A percentile compares a stretch with the other conserved stretches of the same genome.
Evolutionary conservation across 2,888 invertebrate genomes (phyloP).

Genomic region (Colletes collaris): DNA sequence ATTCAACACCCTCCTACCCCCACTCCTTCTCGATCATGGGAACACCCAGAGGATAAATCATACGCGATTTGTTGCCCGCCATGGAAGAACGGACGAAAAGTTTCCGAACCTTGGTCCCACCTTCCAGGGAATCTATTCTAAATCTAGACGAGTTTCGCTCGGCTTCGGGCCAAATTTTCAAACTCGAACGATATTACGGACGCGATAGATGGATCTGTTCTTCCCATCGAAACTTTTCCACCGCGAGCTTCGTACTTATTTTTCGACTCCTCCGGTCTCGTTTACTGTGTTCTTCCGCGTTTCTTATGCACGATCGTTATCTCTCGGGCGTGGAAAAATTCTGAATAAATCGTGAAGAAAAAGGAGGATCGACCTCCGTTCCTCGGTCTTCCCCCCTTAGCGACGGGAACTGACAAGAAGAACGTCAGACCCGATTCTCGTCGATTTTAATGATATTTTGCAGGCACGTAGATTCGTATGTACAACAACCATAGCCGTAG

Average conservation of each 20-base stretch:
- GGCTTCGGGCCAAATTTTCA: constrained; percentile 37
- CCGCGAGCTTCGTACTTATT: constrained; percentile 3
- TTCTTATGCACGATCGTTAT: too few species aligned
- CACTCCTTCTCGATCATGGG: not conserved
- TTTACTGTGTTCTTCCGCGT: too few species aligned
- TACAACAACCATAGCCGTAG: too few species aligned
- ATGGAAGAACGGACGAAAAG: constrained; percentile 1
- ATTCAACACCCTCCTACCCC: not conserved
- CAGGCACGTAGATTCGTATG: too few species aligned
- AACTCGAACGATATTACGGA: constrained; percentile 27
- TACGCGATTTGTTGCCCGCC: not conserved
- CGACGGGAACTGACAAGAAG: too few species aligned
- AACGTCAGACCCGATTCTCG: too few species aligned
- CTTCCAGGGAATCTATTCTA: constrained; percentile 13
- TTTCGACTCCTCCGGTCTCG: not conserved
- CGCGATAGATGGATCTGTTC: too few species aligned
- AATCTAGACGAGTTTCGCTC: constrained; percentile 16
- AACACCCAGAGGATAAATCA: constrained; percentile 11
- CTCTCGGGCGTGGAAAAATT: too few species aligned
- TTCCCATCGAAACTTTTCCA: not conserved
- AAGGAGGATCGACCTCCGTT: too few species aligned
- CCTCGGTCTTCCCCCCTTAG: too few species aligned
- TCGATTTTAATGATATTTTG: too few species aligned
- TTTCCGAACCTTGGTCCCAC: not conserved
- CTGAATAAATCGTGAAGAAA: too few species aligned